Conservation (phyloP, 2,113 vertebrate species). For the Salvelinus alpinus region DNA sequence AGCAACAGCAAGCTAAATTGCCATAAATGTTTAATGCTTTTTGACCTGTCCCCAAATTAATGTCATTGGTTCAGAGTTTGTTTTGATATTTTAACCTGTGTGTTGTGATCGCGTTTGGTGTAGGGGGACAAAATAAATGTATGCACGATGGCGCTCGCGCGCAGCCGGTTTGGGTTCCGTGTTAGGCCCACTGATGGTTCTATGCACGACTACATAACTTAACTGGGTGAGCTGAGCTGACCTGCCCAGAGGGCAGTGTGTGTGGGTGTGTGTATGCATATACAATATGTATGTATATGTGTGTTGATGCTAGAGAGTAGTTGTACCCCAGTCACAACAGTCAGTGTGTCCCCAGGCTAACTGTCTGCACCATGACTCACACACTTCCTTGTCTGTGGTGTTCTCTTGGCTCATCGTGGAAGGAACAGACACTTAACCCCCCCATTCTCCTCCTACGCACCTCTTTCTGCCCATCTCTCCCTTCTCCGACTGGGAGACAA, state of each 20-base stretch:
- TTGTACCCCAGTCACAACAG: constrained; percentile 2
- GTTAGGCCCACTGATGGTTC: too few relatives aligned
- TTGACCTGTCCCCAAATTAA: too few relatives aligned
- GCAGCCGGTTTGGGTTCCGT: too few relatives aligned
- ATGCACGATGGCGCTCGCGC: too few relatives aligned
- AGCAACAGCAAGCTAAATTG: too few relatives aligned
- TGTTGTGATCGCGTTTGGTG: too few relatives aligned
- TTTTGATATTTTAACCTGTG: too few relatives aligned
- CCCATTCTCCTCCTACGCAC: neutral
- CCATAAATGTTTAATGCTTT: too few relatives aligned
- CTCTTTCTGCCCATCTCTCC: neutral
- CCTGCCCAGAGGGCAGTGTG: neutral
- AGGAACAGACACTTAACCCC: neutral
- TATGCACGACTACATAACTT: too few relatives aligned
- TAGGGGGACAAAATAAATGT: too few relatives aligned
- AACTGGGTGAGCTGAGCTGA: too few relatives aligned
- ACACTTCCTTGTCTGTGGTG: constrained; percentile 4
- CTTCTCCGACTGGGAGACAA: constrained; percentile 22
- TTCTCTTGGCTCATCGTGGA: constrained; percentile 6
- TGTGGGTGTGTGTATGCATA: neutral
- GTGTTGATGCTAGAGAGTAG: neutral
- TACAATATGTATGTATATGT: neutral
- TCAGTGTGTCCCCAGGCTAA: neutral
- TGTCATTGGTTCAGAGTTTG: too few relatives aligned
- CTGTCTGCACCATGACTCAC: constrained; percentile 8